Conservation (phyloP, 2,113 vertebrate genomes). For the Excalfactoria chinensis region DNA sequence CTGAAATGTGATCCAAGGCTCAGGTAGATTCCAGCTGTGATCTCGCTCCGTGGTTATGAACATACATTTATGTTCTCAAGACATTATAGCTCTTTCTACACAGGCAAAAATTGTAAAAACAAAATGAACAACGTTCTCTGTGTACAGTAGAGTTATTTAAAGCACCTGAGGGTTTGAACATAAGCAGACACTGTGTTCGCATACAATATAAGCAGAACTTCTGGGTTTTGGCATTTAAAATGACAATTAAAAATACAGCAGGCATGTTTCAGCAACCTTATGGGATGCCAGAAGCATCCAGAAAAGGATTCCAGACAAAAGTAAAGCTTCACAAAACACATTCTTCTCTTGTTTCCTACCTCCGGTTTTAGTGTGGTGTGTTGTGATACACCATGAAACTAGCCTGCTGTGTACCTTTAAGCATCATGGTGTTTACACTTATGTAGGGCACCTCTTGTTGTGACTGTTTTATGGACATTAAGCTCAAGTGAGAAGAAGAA, state of each 20-base stretch:
- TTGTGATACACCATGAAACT: neutral
- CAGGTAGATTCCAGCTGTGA: conserved; percentile 69
- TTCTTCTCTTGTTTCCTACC: neutral
- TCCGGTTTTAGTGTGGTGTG: neutral
- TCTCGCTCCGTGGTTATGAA: conserved; percentile 59
- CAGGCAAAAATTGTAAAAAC: conserved; percentile 76
- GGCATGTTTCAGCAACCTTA: conserved; percentile 62
- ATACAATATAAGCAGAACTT: conserved; percentile 66
- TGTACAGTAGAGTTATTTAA: conserved; percentile 78
- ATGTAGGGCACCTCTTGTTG: neutral
- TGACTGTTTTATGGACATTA: neutral
- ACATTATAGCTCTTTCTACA: conserved; percentile 56
- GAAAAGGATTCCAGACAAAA: conserved; percentile 44
- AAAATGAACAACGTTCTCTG: conserved; percentile 77
- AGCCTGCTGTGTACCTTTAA: neutral
- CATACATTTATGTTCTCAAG: conserved; percentile 46
- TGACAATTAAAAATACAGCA: conserved; percentile 70
- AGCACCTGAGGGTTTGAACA: conserved; percentile 78
- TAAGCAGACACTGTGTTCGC: conserved; percentile 73
- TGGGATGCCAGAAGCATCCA: conserved; percentile 43
- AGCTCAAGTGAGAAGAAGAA: conserved; percentile 29
- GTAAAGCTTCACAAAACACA: conserved; percentile 15
- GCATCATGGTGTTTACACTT: neutral
- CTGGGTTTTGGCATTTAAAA: conserved; percentile 71
- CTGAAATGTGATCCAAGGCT: conserved; percentile 47